Conservation (phyloP, 2,113 vertebrate genomes). For the Protobothrops flavoviridis region DNA sequence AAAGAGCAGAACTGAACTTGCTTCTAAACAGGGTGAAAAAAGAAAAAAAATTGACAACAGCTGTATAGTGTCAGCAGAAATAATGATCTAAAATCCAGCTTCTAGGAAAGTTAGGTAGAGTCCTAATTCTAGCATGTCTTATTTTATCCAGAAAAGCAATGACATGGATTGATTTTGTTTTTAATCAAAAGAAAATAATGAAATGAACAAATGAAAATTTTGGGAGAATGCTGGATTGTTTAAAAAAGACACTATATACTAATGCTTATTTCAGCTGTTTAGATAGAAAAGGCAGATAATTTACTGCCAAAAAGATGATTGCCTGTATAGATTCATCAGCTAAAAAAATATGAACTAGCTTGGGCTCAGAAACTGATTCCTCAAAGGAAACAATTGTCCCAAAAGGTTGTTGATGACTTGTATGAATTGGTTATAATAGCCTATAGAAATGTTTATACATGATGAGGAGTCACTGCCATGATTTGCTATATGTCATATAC, state of each 20-base stretch:
- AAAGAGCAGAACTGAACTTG: conserved; percentile 46
- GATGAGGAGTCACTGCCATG: not conserved
- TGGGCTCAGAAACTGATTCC: not conserved
- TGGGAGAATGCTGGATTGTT: conserved; percentile 32
- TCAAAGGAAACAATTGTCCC: not conserved
- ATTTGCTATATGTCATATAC: not conserved
- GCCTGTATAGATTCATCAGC: not conserved
- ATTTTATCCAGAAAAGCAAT: conserved; percentile 52
- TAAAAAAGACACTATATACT: not conserved
- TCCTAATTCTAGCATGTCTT: conserved; percentile 64
- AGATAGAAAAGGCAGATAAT: not conserved
- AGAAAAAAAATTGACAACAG: conserved; percentile 68
- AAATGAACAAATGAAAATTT: conserved; percentile 4
- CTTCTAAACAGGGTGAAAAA: conserved; percentile 36
- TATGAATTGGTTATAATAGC: not conserved
- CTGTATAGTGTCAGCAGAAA: conserved; percentile 77
- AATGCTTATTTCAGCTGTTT: not conserved
- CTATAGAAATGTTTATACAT: not conserved
- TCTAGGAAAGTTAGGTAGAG: conserved; percentile 58
- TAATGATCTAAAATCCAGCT: conserved; percentile 77
- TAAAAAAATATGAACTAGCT: not conserved
- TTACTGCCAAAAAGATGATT: not conserved
- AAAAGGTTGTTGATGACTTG: not conserved
- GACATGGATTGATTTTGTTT: conserved; percentile 57
- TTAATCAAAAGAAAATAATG: conserved; percentile 35